phyloP scores from a whole-genome alignment of 1,140 invertebrate genomes.

The Diabrotica undecimpunctata region DNA sequence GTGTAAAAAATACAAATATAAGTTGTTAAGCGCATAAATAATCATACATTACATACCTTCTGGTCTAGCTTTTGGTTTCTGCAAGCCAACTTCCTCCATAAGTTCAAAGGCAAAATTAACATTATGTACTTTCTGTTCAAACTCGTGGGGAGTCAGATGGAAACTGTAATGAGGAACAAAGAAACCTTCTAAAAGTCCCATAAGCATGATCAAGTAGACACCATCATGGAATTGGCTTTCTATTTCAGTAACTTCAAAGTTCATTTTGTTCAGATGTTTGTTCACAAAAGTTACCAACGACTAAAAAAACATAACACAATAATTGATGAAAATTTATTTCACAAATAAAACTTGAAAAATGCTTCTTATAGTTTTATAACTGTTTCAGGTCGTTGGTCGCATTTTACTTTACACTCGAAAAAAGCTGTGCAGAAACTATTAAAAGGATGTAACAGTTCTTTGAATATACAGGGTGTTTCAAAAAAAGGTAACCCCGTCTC shows the following conservation, averaged over 20 bases:
- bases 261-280: slow-evolving; percentile 95
- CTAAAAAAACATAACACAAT: slow-evolving; percentile 52
- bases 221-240: slow-evolving; percentile 97
- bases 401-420: too few relatives aligned
- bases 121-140: slow-evolving; percentile 94
- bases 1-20: neutral
- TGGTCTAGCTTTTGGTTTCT: slow-evolving; percentile 90
- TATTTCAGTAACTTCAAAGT: slow-evolving; percentile 91
- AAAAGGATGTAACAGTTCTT: too few relatives aligned
- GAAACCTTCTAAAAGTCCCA: slow-evolving; percentile 95
- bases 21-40: neutral
- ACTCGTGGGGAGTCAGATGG: slow-evolving; percentile 84
- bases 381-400: neutral
- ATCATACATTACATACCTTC: slow-evolving; percentile 68
- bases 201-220: slow-evolving; percentile 89
- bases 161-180: slow-evolving; percentile 97
- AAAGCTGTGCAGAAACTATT: too few relatives aligned
- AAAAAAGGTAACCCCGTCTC: too few relatives aligned
- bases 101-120: slow-evolving; percentile 95
- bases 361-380: neutral
- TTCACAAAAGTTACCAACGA: slow-evolving; percentile 97
- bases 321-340: too few relatives aligned
- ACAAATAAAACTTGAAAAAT: too few relatives aligned
- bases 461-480: too few relatives aligned
- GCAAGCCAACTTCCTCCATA: slow-evolving; percentile 96